A percentile compares a stretch with the other conserved stretches of the same genome.
These are phyloP conservation scores for Callinectes sapidus DNA, from an alignment of 2,888 invertebrate species.

Conservation along the genomic window DNA sequence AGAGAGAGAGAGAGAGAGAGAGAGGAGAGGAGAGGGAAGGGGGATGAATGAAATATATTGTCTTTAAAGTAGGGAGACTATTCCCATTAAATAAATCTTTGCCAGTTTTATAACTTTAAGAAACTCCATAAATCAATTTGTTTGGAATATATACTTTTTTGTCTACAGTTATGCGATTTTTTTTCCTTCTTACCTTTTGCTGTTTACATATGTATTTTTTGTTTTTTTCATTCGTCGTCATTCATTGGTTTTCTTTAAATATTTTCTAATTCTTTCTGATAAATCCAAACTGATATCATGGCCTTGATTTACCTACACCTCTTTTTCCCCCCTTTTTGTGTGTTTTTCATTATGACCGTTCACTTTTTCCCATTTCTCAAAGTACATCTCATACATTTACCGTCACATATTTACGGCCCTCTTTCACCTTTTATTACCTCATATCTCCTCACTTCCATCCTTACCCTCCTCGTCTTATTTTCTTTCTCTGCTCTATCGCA, in stretches of 20 bases:
- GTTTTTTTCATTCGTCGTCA: not conserved
- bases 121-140: too few species aligned
- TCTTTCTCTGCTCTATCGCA: not conserved
- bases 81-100: too few species aligned
- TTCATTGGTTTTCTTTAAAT: too few species aligned
- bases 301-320: not conserved
- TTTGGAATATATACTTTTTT: too few species aligned
- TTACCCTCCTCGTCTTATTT: not conserved
- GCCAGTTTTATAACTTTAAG: too few species aligned
- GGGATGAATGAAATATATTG: not conserved
- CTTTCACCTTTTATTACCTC: not conserved
- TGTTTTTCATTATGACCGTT: too few species aligned
- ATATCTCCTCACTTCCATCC: not conserved
- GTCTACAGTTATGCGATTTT: not conserved
- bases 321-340: too few species aligned
- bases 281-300: too few species aligned
- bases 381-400: not conserved
- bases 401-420: not conserved
- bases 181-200: not conserved
- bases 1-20: slow-evolving; percentile 11
- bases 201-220: not conserved
- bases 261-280: not conserved
- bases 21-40: not conserved
- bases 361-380: not conserved
- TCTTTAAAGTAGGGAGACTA: too few species aligned